Percentiles rank a stretch among this genome's conserved stretches.
Evolutionary conservation across 2,113 vertebrate species (phyloP).

Genomic region (Corynorhinus townsendii): DNA sequence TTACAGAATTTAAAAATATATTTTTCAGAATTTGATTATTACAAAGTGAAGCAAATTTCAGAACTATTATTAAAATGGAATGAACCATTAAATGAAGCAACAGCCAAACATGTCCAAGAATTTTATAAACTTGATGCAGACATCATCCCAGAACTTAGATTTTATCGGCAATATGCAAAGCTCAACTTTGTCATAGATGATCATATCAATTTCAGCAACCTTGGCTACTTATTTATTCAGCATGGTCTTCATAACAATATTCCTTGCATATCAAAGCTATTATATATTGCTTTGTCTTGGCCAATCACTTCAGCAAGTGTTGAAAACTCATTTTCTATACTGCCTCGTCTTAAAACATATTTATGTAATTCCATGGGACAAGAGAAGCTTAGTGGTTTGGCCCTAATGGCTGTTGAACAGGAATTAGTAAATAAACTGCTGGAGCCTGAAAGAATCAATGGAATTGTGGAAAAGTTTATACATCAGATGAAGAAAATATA

Average conservation of each 20-base stretch:
- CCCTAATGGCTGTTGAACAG: constrained; percentile 70
- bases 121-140: constrained; percentile 67
- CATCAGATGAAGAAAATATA: constrained; percentile 47
- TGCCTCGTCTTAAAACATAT: constrained; percentile 62
- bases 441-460: constrained; percentile 63
- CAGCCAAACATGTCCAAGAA: constrained; percentile 64
- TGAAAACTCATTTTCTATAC: constrained; percentile 53
- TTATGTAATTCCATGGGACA: constrained; percentile 55
- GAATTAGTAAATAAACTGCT: constrained; percentile 65
- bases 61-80: constrained; percentile 69
- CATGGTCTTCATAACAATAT: constrained; percentile 69
- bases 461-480: constrained; percentile 67
- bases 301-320: constrained; percentile 49
- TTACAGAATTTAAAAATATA: constrained; percentile 67
- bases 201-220: constrained; percentile 36
- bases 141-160: constrained; percentile 69
- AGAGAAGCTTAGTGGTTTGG: constrained; percentile 49
- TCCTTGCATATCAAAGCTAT: constrained; percentile 58
- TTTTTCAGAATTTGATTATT: constrained; percentile 73
- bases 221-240: constrained; percentile 64
- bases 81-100: constrained; percentile 70
- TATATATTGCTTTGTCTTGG: constrained; percentile 69
- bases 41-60: constrained; percentile 69
- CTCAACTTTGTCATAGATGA: constrained; percentile 60
- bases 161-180: constrained; percentile 71